Base-by-base conservation (phyloP, 2,797 vertebrate species). In the Tragopan temminckii region DNA sequence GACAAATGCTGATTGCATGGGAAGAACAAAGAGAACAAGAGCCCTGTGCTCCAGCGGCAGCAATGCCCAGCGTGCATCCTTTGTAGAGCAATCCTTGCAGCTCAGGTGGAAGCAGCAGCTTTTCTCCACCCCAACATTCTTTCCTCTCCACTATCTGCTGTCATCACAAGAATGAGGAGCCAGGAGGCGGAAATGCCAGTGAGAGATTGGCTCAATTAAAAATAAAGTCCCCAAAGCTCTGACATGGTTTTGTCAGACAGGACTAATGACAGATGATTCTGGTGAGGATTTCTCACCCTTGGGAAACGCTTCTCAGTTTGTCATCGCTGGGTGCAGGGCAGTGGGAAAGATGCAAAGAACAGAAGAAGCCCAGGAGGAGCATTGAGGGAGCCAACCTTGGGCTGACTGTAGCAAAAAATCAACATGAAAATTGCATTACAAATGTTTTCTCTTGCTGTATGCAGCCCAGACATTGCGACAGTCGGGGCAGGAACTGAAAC, bases 181-280 rank as follows among this genome's bases (percentile, higher is more conserved):
- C 70, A 63, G 76, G 63, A 76, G 77, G 45, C 62, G 89, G 70
- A 94, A 84, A 84, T 86, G 91, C 77, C 82, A 75, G 78, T 81
- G 84, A 90, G 89, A 92, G 81, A 94, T 79, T 77, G 72, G 66
- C 82, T 89, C 91, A 53, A 46, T 94, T 95, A 88, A 96, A 96
- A 95, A 95, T 93, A 94, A 94, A 89, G 91, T 93, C 88, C 90
- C 91, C 64, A 68, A 93, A 81, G 89, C 80, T 89, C 85, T 93
- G 87, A 94, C 94, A 93, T 0, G 64, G 57, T 94, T 96, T 97
- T 94, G 93, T 95, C 95, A 95, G 92, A 79, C 90, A 93, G 79
- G 88, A 91, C 79, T 95, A 85, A 91, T 85, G 91, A 87, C 93
- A 92, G 93, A 94, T 92, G 91, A 94, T 92, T 91, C 92, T 85